Conservation (phyloP, 2,797 vertebrate genomes). For the Dryobates pubescens region DNA sequence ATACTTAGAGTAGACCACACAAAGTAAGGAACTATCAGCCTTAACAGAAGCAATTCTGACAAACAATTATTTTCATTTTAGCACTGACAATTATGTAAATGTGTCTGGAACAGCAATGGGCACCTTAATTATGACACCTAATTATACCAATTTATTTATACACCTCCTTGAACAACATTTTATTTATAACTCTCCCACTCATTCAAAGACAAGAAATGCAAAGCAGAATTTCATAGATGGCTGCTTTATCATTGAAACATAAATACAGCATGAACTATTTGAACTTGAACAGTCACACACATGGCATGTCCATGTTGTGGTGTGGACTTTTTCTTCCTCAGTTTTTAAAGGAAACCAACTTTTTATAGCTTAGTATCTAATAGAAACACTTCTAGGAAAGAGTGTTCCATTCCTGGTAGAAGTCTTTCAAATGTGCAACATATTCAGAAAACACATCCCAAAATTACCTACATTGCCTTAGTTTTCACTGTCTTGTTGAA, state of each 20-base stretch:
- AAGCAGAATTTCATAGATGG: slow-evolving; percentile 29
- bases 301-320: not conserved
- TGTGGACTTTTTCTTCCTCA: not conserved
- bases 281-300: not conserved
- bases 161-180: slow-evolving; percentile 75
- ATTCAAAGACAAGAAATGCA: slow-evolving; percentile 67
- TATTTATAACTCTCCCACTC: slow-evolving; percentile 72
- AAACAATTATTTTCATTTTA: slow-evolving; percentile 79
- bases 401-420: not conserved
- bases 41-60: slow-evolving; percentile 71
- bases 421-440: not conserved
- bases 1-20: slow-evolving; percentile 62
- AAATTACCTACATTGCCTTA: not conserved
- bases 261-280: slow-evolving; percentile 33
- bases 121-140: slow-evolving; percentile 80
- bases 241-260: slow-evolving; percentile 33
- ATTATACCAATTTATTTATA: slow-evolving; percentile 80
- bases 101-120: slow-evolving; percentile 74
- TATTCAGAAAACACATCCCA: not conserved
- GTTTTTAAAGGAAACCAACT: not conserved
- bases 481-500: not conserved
- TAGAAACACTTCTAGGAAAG: not conserved
- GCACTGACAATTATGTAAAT: slow-evolving; percentile 79
- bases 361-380: not conserved
- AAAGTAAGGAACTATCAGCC: slow-evolving; percentile 63